phyloP scores from a whole-genome alignment of 2,797 vertebrate species.

The Florisuga fusca region DNA sequence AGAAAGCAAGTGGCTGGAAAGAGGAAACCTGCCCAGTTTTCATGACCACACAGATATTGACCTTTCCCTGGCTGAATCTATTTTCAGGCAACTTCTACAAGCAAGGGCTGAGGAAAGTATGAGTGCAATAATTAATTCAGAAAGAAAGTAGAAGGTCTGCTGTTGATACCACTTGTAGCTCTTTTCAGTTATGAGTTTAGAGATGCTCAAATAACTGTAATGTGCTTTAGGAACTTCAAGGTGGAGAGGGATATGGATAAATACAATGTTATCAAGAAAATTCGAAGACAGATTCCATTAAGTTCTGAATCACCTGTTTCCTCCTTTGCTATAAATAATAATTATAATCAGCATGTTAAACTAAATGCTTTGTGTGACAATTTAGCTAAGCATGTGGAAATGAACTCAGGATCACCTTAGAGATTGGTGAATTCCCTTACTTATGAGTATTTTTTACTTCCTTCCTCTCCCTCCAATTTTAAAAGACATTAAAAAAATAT shows the following conservation, averaged over 20 bases:
- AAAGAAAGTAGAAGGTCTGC: background rate
- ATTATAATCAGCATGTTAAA: background rate
- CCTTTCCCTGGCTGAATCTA: background rate
- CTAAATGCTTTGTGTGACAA: background rate
- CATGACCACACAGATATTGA: background rate
- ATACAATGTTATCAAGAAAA: background rate
- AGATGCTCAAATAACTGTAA: background rate
- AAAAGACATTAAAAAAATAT: background rate
- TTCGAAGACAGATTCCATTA: background rate
- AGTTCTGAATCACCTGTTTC: background rate
- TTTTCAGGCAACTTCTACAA: background rate
- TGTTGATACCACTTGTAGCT: background rate
- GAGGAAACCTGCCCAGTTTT: background rate
- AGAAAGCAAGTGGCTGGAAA: background rate
- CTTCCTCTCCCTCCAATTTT: background rate
- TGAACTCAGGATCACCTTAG: background rate
- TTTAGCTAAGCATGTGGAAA: background rate
- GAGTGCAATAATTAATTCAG: slow-evolving; percentile 8
- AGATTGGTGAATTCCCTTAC: background rate
- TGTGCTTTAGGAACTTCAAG: background rate
- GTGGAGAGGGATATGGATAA: background rate
- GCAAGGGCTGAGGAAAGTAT: background rate
- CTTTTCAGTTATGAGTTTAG: background rate
- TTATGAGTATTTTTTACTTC: background rate
- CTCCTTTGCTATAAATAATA: background rate